phyloP scores from a whole-genome alignment of 2,113 vertebrate species.

The Pedetes capensis region DNA sequence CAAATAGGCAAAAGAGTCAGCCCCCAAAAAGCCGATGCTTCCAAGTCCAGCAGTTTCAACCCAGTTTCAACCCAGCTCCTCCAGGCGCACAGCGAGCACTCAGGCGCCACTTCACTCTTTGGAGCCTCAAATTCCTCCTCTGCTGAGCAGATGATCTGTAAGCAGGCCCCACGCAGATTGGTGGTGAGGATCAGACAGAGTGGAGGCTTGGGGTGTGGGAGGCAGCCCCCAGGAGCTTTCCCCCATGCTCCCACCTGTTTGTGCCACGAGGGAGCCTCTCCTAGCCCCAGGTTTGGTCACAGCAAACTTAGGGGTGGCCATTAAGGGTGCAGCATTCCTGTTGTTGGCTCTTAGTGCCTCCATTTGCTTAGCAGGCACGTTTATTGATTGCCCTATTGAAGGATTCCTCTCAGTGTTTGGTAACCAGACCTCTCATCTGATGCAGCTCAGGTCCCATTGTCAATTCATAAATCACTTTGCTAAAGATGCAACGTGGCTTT shows the following conservation, averaged over 20 bases:
- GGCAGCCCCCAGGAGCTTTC: background rate
- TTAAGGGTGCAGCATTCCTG: background rate
- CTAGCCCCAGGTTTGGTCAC: background rate
- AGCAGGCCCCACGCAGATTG: background rate
- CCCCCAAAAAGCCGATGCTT: background rate
- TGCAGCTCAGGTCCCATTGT: background rate
- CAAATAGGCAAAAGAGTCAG: background rate
- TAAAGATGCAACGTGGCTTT: constrained; percentile 53
- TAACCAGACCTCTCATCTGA: background rate
- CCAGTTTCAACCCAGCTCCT: background rate
- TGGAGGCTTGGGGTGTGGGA: accelerated
- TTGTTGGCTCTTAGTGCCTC: accelerated
- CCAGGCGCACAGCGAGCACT: accelerated
- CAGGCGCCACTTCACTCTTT: too few species aligned
- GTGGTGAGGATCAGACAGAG: background rate
- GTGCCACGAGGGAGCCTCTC: background rate
- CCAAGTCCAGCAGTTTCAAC: too few species aligned
- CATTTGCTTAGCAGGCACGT: background rate
- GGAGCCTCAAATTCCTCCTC: background rate
- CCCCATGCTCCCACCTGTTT: too few species aligned
- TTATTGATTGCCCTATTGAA: background rate
- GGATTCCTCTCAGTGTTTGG: background rate
- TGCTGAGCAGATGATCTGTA: background rate
- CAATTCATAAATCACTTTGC: constrained; percentile 52
- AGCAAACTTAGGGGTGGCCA: background rate